A percentile compares a stretch with the other conserved stretches of the same genome.
Evolutionary conservation across 2,797 vertebrate species (phyloP).

Genomic region (Florisuga fusca): DNA sequence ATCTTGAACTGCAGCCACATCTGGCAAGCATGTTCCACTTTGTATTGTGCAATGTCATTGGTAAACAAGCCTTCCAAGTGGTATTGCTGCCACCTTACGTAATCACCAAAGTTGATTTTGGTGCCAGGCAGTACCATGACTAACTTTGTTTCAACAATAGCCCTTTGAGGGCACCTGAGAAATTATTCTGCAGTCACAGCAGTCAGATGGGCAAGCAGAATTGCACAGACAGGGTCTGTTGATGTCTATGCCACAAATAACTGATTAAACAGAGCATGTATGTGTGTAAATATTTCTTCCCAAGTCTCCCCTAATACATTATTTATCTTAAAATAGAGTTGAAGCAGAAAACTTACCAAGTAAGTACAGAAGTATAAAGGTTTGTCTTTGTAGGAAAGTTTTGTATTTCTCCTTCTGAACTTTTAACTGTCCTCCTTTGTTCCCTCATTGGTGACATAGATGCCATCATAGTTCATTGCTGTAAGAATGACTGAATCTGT

Average conservation of each 20-base stretch:
- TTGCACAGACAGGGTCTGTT: background rate
- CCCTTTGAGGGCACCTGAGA: slow-evolving; percentile 62
- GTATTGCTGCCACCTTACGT: slow-evolving; percentile 46
- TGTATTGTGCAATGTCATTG: background rate
- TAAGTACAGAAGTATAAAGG: background rate
- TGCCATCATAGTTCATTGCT: slow-evolving; percentile 38
- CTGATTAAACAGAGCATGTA: background rate
- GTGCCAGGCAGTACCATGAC: slow-evolving; percentile 53
- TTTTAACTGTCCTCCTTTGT: slow-evolving; percentile 41
- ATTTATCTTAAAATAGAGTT: background rate
- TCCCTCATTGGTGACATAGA: background rate
- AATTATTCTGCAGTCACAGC: slow-evolving; percentile 57
- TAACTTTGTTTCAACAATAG: slow-evolving; percentile 48
- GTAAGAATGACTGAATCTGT: slow-evolving; percentile 55
- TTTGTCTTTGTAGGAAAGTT: slow-evolving; percentile 11
- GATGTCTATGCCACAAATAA: slow-evolving; percentile 15
- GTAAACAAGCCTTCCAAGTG: slow-evolving; percentile 49
- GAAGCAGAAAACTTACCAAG: background rate
- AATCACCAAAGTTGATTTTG: slow-evolving; percentile 15
- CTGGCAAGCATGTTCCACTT: background rate
- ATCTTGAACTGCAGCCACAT: background rate
- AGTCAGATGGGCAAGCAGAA: slow-evolving; percentile 12
- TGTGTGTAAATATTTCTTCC: background rate
- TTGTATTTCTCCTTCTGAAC: slow-evolving; percentile 14
- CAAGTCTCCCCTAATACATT: background rate